Evolutionary conservation across 2,888 invertebrate species (phyloP), one percentile per base, ranked within the genome.

Genomic region (Drosophila anceps): DNA sequence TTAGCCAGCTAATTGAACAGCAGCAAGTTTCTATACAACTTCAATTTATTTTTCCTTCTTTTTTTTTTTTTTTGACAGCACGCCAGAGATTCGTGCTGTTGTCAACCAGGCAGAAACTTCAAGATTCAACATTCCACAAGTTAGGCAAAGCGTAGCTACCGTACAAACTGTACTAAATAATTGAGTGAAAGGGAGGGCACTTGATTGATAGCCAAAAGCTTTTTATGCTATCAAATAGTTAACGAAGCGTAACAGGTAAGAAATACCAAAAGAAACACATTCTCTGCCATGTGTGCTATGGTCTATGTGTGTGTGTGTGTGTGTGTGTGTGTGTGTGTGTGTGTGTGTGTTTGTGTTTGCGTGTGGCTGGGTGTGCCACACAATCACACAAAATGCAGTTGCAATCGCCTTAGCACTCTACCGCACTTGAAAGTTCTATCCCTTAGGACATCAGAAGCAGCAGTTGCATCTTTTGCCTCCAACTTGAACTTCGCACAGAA

Each of bases 121-220:
- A 64, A 46, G 41, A 59, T 59, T 41, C 18, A 44, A 62, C 43
- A 60, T 44, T 46, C 51, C 46, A 57, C 55, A 41, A 61, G 53
- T 43, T 44, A 24, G 31, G 18, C 31, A 29, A 18, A 39, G 33
- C 27, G 44, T 33, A 60, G 29, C 43, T 27, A 12, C 55, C 35
- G 15, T 29, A 63, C 62, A 69, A 69, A 62, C 60, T 77, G 73
- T 60, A 77, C 68, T 82, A 67, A 80, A 82, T 85, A 82, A 82
- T 82, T 84, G 75, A 82, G 69, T 54, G 50, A 46, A 41, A n/a
- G 66, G 50, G 39, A 35, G 69, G 60, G 69, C 77, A 73, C 70
- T 83, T 87, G 87, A 88, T 88, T 90, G 90, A 88, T 88, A 71
- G 81, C 88, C 82, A 71, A 80, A 85, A 82, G 90, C 84, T 78